Base-by-base conservation (phyloP, 64 coral and sea anemone genomes). In the Trachythela sp. region DNA sequence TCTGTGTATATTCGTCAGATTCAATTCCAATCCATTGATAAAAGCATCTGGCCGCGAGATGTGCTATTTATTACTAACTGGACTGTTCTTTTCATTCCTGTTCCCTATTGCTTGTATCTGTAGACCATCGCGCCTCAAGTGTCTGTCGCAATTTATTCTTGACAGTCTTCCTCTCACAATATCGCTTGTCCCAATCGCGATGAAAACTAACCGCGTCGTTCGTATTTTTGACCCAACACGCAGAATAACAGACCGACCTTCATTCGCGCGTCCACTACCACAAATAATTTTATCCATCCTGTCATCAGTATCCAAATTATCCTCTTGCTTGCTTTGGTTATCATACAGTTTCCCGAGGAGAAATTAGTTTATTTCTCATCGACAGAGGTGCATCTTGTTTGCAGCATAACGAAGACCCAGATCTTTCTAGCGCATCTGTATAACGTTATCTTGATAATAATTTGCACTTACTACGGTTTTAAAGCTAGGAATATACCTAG, bases 141-240 rank as follows among this genome's bases (percentile, higher is more conserved):
- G n/a, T n/a, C n/a, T n/a, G n/a, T 49, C 80, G 1, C 90, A 93
- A 39, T 92, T 92, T 77, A 92, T 94, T 86, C 58, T 71, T 1
- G 50, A 86, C 71, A 94, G 93, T 85, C 40, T 97, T 13, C 89
- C 90, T 17, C 92, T 97, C 14, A 97, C 84, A 2, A 90, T 94
- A 24, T 92, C 91, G 35, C 94, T 94, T 39, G 93, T 93, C 4
- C 89, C 95, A 8, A 89, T 97, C 29, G 89, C 92, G 22, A 94
- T 97, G 56, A 97, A 97, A 88, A 97, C 95, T 13, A 97, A 94
- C 50, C 90, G 95, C 1, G 92, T 97, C 52, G 92, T 91, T n/a
- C 87, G 95, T 43, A 97, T 97, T 48, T 97, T 97, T 36, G 94
- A 97, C 75, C 93, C 91, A 8, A 92, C 83, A 59, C 59, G 59